These are phyloP conservation scores for Teleogryllus oceanicus DNA, from an alignment of 2,888 invertebrate species.

Conservation along the genomic window DNA sequence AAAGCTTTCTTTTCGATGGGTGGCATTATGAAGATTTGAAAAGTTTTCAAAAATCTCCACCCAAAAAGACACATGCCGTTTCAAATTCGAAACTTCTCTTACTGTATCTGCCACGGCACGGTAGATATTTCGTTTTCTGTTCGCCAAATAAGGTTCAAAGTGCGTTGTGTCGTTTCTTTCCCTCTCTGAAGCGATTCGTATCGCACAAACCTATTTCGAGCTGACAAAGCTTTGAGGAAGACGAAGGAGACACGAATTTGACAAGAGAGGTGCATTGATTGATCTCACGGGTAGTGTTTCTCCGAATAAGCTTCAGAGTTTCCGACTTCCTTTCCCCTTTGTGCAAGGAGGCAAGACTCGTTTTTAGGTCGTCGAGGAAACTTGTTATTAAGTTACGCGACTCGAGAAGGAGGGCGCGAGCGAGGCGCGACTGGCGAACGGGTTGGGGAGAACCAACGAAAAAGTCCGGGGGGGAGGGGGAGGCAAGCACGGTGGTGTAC, in stretches of 20 bases:
- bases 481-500: no score
- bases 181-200: neutral
- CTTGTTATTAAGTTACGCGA: neutral
- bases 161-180: neutral
- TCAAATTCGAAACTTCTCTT: no score
- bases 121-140: neutral
- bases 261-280: neutral
- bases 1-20: no score
- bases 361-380: neutral
- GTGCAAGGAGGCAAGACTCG: neutral
- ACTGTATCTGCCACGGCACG: no score
- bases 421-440: no score
- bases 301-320: neutral
- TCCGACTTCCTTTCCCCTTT: neutral
- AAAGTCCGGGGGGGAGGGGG: no score
- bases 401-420: no score
- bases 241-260: slow-evolving; percentile 4
- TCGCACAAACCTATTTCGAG: neutral
- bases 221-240: neutral
- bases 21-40: no score
- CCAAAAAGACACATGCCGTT: no score
- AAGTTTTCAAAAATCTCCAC: no score
- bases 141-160: neutral
- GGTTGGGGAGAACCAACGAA: no score
- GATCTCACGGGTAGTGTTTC: neutral